A percentile compares a stretch with the other conserved stretches of the same genome.
phyloP scores from a whole-genome alignment of 2,888 invertebrate species.

The Cataglyphis rosenhaueri region DNA sequence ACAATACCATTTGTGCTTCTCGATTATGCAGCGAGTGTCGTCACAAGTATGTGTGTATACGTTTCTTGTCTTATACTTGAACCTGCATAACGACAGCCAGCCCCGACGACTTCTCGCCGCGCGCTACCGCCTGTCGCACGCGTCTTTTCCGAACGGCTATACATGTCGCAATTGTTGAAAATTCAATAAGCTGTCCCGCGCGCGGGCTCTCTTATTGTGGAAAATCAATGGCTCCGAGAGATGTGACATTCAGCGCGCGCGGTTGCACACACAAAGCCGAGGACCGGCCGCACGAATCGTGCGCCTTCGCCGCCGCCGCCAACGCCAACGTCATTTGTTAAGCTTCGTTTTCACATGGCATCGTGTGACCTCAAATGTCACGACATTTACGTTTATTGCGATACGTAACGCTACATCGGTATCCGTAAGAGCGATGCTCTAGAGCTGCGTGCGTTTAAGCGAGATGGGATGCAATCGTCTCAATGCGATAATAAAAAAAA shows the following conservation, averaged over 20 bases:
- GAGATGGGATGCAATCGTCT: not conserved
- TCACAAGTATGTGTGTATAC: not conserved
- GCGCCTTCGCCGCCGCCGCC: not conserved
- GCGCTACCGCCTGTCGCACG: slow-evolving; percentile 2
- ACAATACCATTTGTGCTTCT: slow-evolving; percentile 1
- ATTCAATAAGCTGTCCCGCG: slow-evolving; percentile 46
- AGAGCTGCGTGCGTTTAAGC: not conserved
- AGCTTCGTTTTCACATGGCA: slow-evolving; percentile 28
- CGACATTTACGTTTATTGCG: slow-evolving; percentile 24
- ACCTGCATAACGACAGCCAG: slow-evolving; percentile 22
- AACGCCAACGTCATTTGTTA: not conserved
- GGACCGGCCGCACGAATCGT: slow-evolving; percentile 21
- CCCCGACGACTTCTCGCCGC: slow-evolving; percentile 12
- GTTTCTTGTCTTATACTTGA: not conserved
- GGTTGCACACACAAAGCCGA: slow-evolving; percentile 44
- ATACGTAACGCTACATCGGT: not conserved
- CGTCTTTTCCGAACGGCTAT: slow-evolving; percentile 14
- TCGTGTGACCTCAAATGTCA: slow-evolving; percentile 37
- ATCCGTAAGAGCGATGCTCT: not conserved
- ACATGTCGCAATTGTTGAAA: slow-evolving; percentile 46
- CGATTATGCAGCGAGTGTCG: slow-evolving; percentile 23
- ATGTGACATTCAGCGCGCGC: slow-evolving; percentile 45
- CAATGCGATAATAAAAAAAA: not conserved
- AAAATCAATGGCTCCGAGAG: slow-evolving; percentile 54
- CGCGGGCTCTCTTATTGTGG: slow-evolving; percentile 40